Conservation (phyloP, 1,140 invertebrate genomes). For the Macrocentrus cingulum region DNA sequence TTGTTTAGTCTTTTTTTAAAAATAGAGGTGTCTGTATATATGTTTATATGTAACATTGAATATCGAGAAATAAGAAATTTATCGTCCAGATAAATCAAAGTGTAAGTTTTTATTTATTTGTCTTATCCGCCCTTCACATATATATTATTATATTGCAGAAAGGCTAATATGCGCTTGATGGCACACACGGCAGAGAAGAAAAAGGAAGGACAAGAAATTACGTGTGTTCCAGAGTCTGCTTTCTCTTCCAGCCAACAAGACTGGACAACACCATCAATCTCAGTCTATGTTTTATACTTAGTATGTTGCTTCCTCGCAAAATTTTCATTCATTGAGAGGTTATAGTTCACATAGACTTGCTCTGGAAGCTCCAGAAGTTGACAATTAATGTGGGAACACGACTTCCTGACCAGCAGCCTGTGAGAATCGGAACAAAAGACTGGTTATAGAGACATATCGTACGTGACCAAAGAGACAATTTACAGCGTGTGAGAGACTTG, state of each 20-base stretch:
- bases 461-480: slow-evolving; percentile 48
- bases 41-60: slow-evolving; percentile 45
- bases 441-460: slow-evolving; percentile 27
- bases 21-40: slow-evolving; percentile 55
- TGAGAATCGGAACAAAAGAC: slow-evolving; percentile 56
- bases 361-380: slow-evolving; percentile 24
- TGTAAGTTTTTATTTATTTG: neutral
- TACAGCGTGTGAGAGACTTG: too few species aligned
- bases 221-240: slow-evolving; percentile 26
- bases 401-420: slow-evolving; percentile 37
- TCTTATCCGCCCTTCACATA: neutral
- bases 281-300: slow-evolving; percentile 10
- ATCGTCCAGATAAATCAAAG: slow-evolving; percentile 21
- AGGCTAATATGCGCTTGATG: too few species aligned
- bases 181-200: neutral
- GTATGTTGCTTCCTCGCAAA: slow-evolving; percentile 14
- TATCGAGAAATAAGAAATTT: slow-evolving; percentile 28
- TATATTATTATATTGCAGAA: too few species aligned
- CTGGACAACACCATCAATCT: slow-evolving; percentile 25
- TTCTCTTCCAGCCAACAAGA: slow-evolving; percentile 31
- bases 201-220: slow-evolving; percentile 20
- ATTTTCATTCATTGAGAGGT: slow-evolving; percentile 26
- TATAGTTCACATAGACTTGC: slow-evolving; percentile 29
- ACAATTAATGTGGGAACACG: slow-evolving; percentile 53
- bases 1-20: slow-evolving; percentile 42